Evolutionary conservation across 1,140 invertebrate genomes (phyloP), one percentile per base, ranked within the genome.

Genomic region (Zaprionus lachaisei): DNA sequence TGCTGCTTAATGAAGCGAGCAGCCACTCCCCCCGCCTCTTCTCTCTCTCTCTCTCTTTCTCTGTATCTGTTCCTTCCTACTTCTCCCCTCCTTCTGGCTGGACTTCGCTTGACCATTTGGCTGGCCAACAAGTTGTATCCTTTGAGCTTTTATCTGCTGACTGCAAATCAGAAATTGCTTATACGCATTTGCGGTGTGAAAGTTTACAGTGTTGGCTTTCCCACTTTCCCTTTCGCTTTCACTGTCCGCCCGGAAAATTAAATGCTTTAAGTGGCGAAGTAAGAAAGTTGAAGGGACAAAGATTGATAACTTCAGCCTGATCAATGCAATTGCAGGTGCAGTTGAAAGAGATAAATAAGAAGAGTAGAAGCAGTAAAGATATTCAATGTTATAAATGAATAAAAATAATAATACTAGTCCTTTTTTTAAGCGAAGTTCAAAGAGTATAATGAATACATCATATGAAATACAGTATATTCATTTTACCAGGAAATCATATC

Each of bases 1-100:
- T 83, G 72, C 41, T 73, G 72, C 72, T 89, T 89, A 87, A 87
- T 87, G 83, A 87, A 84, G 84, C 77, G 69, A 67, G 26, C 71
- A 56, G 47, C 47, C 60, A 31, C 28, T 58, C 54, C 72, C 54
- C n/a, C 68, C 6, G 6, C 28, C 28, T 7, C 78, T 20, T 15
- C 15, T 2, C 70, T 11, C 31, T 22, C 34, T 44, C 24, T 22
- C 6, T 47, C n/a, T 31, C 54, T 28, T 37, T 63, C 49, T 34
- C 37, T 4, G n/a, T 14, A 12, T 55, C 15, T 20, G 24, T 34
- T 26, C 1, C n/a, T 17, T 3, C 9, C 41, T 3, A 3, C 7
- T 1, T 0, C 41, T 44, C 6, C n/a, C n/a, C 6, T 7, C 2
- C 2, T 6, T n/a, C 38, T 44, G 6, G n/a, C n/a, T n/a, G 41